phyloP scores from a whole-genome alignment of 2,113 vertebrate species.

The Ctenodactylus gundi region DNA sequence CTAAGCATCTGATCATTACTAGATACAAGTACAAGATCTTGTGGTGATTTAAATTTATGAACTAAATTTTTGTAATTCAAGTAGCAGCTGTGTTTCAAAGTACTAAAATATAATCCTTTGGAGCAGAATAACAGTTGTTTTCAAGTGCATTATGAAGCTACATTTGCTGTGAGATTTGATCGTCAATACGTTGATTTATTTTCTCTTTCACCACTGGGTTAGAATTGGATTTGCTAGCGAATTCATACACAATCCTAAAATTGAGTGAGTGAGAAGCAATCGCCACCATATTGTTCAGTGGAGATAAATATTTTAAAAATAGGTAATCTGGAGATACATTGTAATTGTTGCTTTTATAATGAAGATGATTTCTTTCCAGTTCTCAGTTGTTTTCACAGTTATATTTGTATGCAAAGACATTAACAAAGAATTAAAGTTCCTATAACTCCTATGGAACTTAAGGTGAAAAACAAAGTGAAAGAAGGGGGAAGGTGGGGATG shows the following conservation, averaged over 20 bases:
- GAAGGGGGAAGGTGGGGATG: too few relatives aligned
- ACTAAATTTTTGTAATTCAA: slow-evolving; percentile 67
- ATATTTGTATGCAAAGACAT: neutral
- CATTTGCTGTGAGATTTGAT: neutral
- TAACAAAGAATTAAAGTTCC: too few relatives aligned
- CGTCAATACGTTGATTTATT: slow-evolving; percentile 12
- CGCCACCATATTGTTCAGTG: neutral
- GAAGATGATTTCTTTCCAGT: neutral
- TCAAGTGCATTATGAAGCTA: slow-evolving; percentile 7
- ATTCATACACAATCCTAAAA: neutral
- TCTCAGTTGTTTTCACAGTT: neutral
- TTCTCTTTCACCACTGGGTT: neutral
- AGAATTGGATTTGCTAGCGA: neutral
- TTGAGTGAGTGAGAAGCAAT: neutral
- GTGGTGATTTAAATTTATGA: slow-evolving; percentile 52
- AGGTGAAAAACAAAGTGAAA: too few relatives aligned
- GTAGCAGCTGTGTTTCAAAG: slow-evolving; percentile 25
- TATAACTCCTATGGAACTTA: too few relatives aligned
- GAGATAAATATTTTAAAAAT: neutral
- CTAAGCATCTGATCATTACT: neutral
- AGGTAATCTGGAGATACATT: neutral
- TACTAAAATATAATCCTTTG: neutral
- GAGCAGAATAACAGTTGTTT: slow-evolving; percentile 58
- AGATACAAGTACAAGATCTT: slow-evolving; percentile 13
- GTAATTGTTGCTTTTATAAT: neutral